Conservation (phyloP, 2,113 vertebrate species). For the Muntiacus reevesi region DNA sequence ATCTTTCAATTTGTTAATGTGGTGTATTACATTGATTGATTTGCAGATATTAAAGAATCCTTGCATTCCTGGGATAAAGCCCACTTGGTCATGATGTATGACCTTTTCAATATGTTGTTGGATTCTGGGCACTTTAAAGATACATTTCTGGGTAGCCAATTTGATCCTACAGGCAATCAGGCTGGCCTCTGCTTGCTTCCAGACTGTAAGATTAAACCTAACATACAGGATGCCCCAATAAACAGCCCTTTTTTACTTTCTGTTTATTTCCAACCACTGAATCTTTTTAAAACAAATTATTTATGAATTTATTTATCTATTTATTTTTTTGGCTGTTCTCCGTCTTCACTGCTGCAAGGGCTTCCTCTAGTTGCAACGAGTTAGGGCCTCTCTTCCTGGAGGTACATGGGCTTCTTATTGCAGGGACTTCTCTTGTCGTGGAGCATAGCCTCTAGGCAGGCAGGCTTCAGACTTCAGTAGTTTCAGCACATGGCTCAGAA, state of each 20-base stretch:
- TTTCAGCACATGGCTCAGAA: background rate
- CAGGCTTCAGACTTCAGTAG: background rate
- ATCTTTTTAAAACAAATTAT: background rate
- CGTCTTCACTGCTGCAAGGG: background rate
- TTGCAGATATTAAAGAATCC: too few species aligned
- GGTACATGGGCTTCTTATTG: rapidly evolving
- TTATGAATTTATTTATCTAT: background rate
- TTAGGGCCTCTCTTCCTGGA: background rate
- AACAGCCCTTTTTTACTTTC: background rate
- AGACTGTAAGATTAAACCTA: background rate
- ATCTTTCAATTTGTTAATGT: too few species aligned
- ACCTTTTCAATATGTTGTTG: too few species aligned
- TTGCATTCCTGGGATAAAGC: too few species aligned
- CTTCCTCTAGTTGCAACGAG: background rate
- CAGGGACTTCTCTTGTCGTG: background rate
- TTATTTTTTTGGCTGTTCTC: background rate
- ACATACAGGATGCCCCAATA: background rate
- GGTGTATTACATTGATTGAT: too few species aligned
- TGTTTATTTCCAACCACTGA: background rate
- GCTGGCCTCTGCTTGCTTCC: background rate
- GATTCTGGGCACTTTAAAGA: background rate
- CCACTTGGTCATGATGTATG: too few species aligned
- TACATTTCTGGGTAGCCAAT: conserved; percentile 25
- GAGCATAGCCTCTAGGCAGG: background rate
- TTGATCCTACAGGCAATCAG: background rate